These are phyloP conservation scores for Papilio helenus DNA, from an alignment of 1,140 invertebrate genomes.

Conservation along the genomic window DNA sequence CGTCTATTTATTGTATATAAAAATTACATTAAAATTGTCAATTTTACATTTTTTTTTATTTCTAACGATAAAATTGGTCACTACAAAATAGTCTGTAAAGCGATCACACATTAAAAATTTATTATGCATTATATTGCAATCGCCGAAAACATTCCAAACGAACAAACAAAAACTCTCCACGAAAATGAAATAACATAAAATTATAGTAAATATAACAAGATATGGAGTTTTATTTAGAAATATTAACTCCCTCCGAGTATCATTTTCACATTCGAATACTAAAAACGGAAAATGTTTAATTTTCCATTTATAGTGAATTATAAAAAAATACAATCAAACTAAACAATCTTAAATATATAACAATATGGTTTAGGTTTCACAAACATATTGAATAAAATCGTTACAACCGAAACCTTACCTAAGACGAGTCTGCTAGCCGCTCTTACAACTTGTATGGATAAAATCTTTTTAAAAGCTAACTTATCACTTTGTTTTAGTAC, in stretches of 20 bases:
- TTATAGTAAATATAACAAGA: conserved; percentile 3
- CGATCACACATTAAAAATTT: conserved; percentile 73
- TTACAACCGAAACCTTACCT: conserved; percentile 34
- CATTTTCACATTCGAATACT: conserved; percentile 18
- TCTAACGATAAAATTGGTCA: conserved; percentile 81
- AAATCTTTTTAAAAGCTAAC: conserved; percentile 34
- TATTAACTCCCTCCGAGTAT: background rate
- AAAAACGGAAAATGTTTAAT: background rate
- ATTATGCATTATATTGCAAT: conserved; percentile 66
- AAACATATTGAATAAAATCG: conserved; percentile 14
- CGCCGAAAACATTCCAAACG: conserved; percentile 59
- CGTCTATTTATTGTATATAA: conserved; percentile 83
- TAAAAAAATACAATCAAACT: conserved; percentile 7
- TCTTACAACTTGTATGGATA: conserved; percentile 31
- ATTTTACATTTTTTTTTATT: conserved; percentile 77
- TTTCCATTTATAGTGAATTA: background rate
- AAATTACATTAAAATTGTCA: conserved; percentile 83
- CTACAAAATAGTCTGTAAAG: conserved; percentile 81
- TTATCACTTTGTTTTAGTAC: conserved; percentile 37
- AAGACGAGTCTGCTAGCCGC: background rate
- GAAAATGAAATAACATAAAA: conserved; percentile 24
- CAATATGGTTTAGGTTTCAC: conserved; percentile 29
- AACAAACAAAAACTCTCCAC: conserved; percentile 28
- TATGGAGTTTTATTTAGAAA: conserved; percentile 6
- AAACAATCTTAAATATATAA: conserved; percentile 13